Conservation (phyloP, 2,113 vertebrate species). For the Irena cyanogastra region DNA sequence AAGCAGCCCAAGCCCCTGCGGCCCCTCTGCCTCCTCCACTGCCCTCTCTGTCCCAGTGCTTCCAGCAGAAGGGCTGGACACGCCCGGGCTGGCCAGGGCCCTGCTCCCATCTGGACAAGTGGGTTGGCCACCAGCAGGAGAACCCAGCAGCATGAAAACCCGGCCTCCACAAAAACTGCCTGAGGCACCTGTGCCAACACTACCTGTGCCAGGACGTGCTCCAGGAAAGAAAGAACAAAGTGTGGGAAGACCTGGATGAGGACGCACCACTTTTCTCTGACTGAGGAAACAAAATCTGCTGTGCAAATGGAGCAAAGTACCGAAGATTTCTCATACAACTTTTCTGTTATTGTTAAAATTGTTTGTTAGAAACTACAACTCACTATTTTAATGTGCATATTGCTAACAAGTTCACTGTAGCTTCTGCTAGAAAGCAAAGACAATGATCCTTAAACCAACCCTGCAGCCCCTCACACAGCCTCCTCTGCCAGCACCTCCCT, state of each 20-base stretch:
- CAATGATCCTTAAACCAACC: background rate
- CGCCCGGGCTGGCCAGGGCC: background rate
- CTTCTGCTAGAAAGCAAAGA: accelerated
- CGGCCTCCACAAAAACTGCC: background rate
- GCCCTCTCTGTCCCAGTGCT: background rate
- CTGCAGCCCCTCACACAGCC: background rate
- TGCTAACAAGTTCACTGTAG: background rate
- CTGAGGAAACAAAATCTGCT: background rate
- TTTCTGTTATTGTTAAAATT: background rate
- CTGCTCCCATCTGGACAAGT: background rate
- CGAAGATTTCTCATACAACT: background rate
- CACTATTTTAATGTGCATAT: background rate
- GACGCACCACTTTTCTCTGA: background rate
- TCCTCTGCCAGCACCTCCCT: background rate
- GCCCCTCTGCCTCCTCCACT: background rate
- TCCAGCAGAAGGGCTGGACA: background rate
- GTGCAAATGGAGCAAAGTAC: background rate
- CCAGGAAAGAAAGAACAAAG: background rate
- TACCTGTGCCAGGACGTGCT: background rate
- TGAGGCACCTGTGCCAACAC: background rate
- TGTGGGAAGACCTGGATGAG: background rate
- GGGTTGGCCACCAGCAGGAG: background rate
- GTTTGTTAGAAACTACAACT: background rate
- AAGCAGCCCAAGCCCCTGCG: background rate
- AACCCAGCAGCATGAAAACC: background rate